These are phyloP conservation scores for Cheilosia soror DNA, from an alignment of 2,888 invertebrate genomes.

Conservation along the genomic window DNA sequence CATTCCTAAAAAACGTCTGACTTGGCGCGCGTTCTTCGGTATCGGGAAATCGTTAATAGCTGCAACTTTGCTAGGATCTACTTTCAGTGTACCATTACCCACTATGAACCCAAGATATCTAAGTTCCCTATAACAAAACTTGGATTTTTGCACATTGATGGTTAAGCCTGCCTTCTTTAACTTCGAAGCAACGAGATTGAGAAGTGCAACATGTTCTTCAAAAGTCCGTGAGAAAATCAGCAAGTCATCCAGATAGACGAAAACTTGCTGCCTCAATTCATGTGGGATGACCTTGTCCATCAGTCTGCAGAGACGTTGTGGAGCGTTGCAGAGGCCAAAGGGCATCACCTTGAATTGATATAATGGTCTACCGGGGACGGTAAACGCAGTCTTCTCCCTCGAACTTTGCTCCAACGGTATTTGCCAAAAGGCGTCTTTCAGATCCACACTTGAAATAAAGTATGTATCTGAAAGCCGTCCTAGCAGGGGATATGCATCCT, in stretches of 20 bases:
- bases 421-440: conserved; percentile 8
- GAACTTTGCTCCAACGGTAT: conserved; percentile 9
- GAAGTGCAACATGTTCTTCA: neutral
- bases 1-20: conserved; percentile 19
- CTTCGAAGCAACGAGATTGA: neutral
- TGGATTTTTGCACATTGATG: neutral
- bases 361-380: too few species aligned
- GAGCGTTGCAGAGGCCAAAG: too few species aligned
- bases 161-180: conserved; percentile 1
- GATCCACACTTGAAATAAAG: neutral
- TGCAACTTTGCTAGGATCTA: neutral
- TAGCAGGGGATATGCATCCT: neutral
- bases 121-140: neutral
- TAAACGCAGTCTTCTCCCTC: too few species aligned
- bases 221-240: conserved; percentile 3
- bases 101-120: neutral
- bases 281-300: neutral
- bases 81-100: neutral
- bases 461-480: neutral
- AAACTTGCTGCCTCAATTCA: conserved; percentile 2
- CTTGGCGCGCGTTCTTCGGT: conserved; percentile 9
- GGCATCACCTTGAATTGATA: too few species aligned
- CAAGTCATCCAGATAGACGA: conserved; percentile 25
- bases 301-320: too few species aligned
- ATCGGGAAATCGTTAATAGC: conserved; percentile 13